Conservation (phyloP, 2,113 vertebrate species). For the Sturnus vulgaris region DNA sequence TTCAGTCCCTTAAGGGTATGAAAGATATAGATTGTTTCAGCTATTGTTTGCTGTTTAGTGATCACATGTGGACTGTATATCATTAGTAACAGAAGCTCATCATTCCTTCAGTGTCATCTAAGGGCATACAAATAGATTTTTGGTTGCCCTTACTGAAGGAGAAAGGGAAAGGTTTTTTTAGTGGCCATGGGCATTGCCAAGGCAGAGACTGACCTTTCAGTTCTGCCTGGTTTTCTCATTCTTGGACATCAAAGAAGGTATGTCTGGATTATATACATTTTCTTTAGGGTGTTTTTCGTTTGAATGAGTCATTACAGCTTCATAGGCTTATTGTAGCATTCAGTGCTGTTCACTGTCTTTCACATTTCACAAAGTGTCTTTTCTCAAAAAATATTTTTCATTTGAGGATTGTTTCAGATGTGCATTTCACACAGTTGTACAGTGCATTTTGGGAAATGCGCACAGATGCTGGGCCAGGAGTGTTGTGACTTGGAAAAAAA, state of each 20-base stretch:
- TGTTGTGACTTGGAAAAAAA: background rate
- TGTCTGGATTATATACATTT: background rate
- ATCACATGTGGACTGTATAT: background rate
- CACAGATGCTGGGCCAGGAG: accelerated
- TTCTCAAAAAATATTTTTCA: background rate
- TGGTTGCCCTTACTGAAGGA: background rate
- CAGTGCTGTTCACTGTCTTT: background rate
- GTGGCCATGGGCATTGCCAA: background rate
- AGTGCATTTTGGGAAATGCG: background rate
- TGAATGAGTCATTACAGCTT: background rate
- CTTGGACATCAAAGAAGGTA: background rate
- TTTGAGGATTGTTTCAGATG: background rate
- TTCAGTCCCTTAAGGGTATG: background rate
- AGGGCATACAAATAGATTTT: background rate
- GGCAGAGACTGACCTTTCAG: background rate
- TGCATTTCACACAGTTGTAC: background rate
- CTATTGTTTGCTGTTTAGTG: background rate
- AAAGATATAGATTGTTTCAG: background rate
- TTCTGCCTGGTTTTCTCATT: background rate
- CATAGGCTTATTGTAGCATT: background rate
- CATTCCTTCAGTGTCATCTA: background rate
- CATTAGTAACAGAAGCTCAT: background rate
- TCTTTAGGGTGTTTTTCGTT: background rate
- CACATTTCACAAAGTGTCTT: background rate
- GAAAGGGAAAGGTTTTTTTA: background rate